These are phyloP conservation scores for Scolanthus callimorphus DNA, from an alignment of 92 coral and sea anemone genomes.

Conservation along the genomic window DNA sequence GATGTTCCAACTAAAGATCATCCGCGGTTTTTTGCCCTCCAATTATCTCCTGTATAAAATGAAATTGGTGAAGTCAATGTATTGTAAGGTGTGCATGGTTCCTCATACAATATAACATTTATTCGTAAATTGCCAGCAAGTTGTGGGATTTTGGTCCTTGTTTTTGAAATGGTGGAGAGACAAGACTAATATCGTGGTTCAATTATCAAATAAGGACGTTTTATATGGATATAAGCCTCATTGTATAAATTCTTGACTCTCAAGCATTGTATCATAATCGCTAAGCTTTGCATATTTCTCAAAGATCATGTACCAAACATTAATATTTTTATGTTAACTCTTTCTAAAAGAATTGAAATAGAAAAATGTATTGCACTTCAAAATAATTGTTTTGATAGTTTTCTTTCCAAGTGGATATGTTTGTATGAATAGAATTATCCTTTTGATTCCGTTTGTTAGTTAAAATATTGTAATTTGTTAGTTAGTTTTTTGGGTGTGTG, in stretches of 20 bases:
- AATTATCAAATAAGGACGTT: not conserved
- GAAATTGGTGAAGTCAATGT: slow-evolving; percentile 3
- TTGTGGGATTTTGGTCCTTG: slow-evolving; percentile 1
- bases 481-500: no score
- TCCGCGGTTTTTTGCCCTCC: slow-evolving; percentile 3
- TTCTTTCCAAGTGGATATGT: no score
- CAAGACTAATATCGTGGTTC: not conserved
- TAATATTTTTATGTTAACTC: no score
- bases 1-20: not conserved
- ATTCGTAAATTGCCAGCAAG: not conserved
- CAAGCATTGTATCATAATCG: no score
- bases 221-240: not conserved
- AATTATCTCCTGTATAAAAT: not conserved
- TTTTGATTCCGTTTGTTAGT: no score
- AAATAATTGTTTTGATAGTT: no score
- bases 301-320: no score
- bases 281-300: no score
- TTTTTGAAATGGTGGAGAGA: slow-evolving; percentile 9
- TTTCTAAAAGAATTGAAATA: no score
- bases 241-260: not conserved
- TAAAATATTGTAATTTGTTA: no score
- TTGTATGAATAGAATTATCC: no score
- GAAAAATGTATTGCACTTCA: no score
- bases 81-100: not conserved
- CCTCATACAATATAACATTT: not conserved